phyloP scores from a whole-genome alignment of 2,888 invertebrate genomes.

The Phytoseiulus persimilis region DNA sequence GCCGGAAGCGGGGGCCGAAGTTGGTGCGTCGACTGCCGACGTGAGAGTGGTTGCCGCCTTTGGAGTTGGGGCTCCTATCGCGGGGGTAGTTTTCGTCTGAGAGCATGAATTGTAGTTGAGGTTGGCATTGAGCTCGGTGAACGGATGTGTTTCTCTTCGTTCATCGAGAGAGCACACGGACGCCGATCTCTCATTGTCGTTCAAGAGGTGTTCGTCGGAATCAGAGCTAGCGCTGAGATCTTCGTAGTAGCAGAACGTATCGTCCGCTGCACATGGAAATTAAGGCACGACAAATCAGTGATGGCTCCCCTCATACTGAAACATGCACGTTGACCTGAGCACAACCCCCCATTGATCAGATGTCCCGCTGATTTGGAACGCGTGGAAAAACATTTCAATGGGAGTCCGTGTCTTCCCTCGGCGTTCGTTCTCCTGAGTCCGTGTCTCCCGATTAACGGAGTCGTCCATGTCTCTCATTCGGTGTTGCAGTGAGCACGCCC shows the following conservation, averaged over 20 bases:
- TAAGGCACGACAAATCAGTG: background rate
- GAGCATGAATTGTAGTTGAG: constrained; percentile 7
- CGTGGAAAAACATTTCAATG: too few species aligned
- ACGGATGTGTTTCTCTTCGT: background rate
- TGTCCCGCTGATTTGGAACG: too few species aligned
- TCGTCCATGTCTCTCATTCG: too few species aligned
- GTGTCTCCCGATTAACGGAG: too few species aligned
- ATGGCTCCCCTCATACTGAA: background rate
- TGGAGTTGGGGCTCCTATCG: background rate
- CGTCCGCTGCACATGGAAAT: background rate
- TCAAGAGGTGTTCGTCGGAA: constrained; percentile 24
- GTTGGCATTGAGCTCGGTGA: background rate
- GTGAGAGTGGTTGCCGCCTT: background rate
- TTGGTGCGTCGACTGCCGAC: background rate
- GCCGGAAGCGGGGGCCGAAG: background rate
- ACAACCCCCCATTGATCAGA: too few species aligned
- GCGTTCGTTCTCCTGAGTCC: too few species aligned
- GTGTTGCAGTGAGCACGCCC: too few species aligned
- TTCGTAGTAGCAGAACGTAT: constrained; percentile 32
- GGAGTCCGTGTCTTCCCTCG: too few species aligned
- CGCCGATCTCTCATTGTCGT: background rate
- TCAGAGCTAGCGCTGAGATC: constrained; percentile 32
- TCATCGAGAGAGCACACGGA: background rate
- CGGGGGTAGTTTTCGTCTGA: background rate
- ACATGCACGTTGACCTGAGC: too few species aligned